Percentiles rank a stretch among this genome's conserved stretches.
Conservation (phyloP, 2,113 vertebrate genomes). For the Symphodus melops region DNA sequence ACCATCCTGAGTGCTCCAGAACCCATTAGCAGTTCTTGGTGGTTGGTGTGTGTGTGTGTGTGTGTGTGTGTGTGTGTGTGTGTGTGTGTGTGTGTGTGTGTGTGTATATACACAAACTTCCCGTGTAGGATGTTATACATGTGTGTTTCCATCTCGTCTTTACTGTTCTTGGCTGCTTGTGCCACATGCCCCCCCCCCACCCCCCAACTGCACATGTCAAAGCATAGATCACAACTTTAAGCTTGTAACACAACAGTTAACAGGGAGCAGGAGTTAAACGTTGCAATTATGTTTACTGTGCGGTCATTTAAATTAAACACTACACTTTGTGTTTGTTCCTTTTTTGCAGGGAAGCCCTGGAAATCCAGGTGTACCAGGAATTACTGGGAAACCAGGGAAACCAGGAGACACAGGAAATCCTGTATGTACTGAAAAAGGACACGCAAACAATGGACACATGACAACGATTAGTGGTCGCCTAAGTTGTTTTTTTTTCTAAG, state of each 20-base stretch:
- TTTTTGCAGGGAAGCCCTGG: constrained; percentile 90
- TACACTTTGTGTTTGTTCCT: neutral
- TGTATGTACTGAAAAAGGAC: constrained; percentile 79
- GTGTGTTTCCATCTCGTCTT: constrained; percentile 58
- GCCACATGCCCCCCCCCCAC: constrained; percentile 5
- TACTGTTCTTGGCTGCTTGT: constrained; percentile 48
- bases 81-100: constrained; percentile 26
- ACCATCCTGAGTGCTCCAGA: constrained; percentile 43
- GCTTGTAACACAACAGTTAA: constrained; percentile 57
- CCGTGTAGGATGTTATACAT: constrained; percentile 26
- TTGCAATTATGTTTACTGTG: constrained; percentile 50
- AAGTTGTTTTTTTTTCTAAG: constrained; percentile 10
- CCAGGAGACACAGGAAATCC: constrained; percentile 89
- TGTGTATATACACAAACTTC: neutral
- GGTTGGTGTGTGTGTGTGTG: constrained; percentile 25
- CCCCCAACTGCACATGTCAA: constrained; percentile 41
- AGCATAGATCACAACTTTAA: constrained; percentile 37
- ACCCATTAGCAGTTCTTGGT: constrained; percentile 42
- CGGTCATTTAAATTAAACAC: constrained; percentile 30
- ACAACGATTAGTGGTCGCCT: neutral
- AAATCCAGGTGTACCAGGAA: constrained; percentile 92
- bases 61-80: constrained; percentile 21
- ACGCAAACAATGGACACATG: neutral
- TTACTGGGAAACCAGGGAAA: constrained; percentile 93
- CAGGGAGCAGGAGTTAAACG: constrained; percentile 50